phyloP scores from a whole-genome alignment of 2,888 invertebrate genomes.

The Chelonus formosanus region DNA sequence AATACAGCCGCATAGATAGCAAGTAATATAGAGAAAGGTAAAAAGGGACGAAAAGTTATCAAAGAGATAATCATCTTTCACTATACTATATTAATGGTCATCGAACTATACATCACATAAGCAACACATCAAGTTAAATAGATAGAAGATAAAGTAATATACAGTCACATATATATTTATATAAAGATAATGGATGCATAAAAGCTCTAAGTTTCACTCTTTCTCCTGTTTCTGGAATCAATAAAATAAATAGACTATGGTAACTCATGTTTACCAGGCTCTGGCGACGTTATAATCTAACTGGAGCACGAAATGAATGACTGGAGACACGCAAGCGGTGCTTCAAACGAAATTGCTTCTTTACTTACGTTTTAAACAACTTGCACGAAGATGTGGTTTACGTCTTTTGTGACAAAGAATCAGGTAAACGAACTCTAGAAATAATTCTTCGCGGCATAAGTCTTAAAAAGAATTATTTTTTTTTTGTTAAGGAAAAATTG shows the following conservation, averaged over 20 bases:
- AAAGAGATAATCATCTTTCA: background rate
- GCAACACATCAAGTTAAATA: slow-evolving; percentile 23
- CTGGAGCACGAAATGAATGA: slow-evolving; percentile 41
- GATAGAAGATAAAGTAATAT: slow-evolving; percentile 34
- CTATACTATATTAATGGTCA: slow-evolving; percentile 6
- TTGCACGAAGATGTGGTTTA: slow-evolving; percentile 13
- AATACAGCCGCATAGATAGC: too few relatives aligned
- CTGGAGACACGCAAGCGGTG: slow-evolving; percentile 41
- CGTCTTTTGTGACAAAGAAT: slow-evolving; percentile 6
- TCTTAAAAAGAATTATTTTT: background rate
- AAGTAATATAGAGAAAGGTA: too few relatives aligned
- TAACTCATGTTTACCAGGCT: slow-evolving; percentile 40
- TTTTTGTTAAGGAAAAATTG: background rate
- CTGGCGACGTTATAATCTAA: slow-evolving; percentile 41
- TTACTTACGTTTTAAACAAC: slow-evolving; percentile 14
- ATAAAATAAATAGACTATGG: slow-evolving; percentile 47
- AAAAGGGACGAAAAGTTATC: too few relatives aligned
- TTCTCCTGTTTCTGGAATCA: slow-evolving; percentile 40
- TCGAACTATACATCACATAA: slow-evolving; percentile 23
- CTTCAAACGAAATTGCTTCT: slow-evolving; percentile 34
- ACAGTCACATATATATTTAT: background rate
- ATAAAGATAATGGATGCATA: slow-evolving; percentile 7
- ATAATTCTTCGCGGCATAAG: background rate
- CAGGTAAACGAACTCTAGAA: slow-evolving; percentile 17
- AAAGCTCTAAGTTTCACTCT: slow-evolving; percentile 22